Base-by-base conservation (phyloP, 2,797 vertebrate species). In the Coccyzus lansbergi region DNA sequence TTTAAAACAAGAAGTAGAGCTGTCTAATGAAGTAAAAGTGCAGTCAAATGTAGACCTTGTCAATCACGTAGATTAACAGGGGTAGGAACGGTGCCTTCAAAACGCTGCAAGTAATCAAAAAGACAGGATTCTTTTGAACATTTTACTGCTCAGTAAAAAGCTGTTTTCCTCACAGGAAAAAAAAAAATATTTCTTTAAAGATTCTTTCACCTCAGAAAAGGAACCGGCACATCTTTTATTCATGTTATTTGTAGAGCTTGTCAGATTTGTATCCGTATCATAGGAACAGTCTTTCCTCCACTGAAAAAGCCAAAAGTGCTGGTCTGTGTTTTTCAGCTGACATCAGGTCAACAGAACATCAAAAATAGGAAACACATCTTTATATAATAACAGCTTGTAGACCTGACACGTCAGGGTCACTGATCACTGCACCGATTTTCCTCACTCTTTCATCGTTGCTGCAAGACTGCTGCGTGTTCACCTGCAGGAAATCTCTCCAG, bases 31-130 rank as follows among this genome's bases (percentile, higher is more conserved):
- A 94, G 87, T 78, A 96, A 97, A 96, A 93, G 92, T 55, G 36
- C 77, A 95, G 94, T 94, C 91, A 93, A 91, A 96, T 85, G 91
- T 81, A 96, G 95, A 96, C 82, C 84, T 93, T 93, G 93, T 97
- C 96, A 97, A 86, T 96, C 97, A 96, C 79, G 68, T 69, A 95
- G 94, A 95, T 94, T 96, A 97, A 90, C 91, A 93, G 82, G 92
- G 69, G 53, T 91, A 94, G 74, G 88, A 96, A 87, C 17, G 76
- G 55, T 91, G 36, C 68, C 83, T 95, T 96, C 91, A 94, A 95
- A 96, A 95, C 51, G 52, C 80, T 94, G 69, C 80, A 94, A 96
- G 95, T 84, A 97, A 97, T 95, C 90, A 97, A 97, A 97, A 95
- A 96, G 81, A 88, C 31, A 88, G 64, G 86, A 94, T 86, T 88